These are phyloP conservation scores for Drosophila acutilabella DNA, from an alignment of 2,888 invertebrate species.

Conservation along the genomic window DNA sequence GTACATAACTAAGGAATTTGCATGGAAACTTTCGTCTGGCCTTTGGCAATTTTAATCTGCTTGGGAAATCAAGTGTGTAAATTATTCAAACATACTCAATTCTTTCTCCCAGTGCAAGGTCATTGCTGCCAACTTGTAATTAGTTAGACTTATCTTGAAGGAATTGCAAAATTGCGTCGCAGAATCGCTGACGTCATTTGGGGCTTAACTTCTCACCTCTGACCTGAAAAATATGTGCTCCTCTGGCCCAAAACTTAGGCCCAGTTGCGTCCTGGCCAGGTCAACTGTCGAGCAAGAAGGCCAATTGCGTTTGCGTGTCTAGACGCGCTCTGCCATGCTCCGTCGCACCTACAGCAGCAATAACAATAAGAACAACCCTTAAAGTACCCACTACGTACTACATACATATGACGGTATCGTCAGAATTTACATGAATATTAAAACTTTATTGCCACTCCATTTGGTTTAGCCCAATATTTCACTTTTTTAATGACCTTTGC, in stretches of 20 bases:
- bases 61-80: neutral
- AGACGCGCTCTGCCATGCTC: conserved; percentile 31
- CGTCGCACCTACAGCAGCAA: conserved; percentile 17
- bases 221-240: neutral
- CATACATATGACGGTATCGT: neutral
- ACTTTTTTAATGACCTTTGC: conserved; percentile 42
- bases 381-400: conserved; percentile 9
- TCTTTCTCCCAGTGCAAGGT: conserved; percentile 13
- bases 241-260: conserved; percentile 3
- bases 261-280: conserved; percentile 10
- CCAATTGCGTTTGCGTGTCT: conserved; percentile 59
- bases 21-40: too few species aligned
- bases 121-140: conserved; percentile 41
- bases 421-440: conserved; percentile 59
- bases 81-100: neutral
- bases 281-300: conserved; percentile 6
- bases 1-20: too few species aligned
- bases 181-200: conserved; percentile 25
- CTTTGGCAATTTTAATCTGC: too few species aligned
- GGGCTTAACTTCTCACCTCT: neutral
- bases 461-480: conserved; percentile 22
- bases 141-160: conserved; percentile 53
- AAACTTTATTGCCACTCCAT: conserved; percentile 46
- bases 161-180: conserved; percentile 30
- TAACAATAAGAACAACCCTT: conserved; percentile 35